Evolutionary conservation across 2,888 invertebrate species (phyloP).

Genomic region (Halictus ligatus): DNA sequence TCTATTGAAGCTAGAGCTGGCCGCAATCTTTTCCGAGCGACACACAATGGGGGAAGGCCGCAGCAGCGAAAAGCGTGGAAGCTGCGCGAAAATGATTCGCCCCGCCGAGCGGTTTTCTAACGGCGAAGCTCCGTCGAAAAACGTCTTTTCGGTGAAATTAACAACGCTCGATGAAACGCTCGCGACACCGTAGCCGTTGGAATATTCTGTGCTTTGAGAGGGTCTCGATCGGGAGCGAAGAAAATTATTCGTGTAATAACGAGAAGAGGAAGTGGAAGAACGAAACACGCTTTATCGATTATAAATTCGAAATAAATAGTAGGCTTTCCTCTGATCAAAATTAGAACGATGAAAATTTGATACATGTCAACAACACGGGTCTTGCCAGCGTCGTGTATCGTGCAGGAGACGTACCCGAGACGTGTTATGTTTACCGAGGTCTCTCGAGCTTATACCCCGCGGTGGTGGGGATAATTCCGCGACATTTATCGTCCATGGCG

Average conservation of each 20-base stretch:
- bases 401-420: too few relatives aligned
- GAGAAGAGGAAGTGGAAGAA: background rate
- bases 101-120: conserved; percentile 12
- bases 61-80: conserved; percentile 47
- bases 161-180: background rate
- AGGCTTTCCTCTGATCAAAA: background rate
- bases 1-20: conserved; percentile 54
- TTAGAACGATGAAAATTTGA: background rate
- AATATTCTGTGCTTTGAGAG: background rate
- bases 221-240: background rate
- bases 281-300: background rate
- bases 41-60: conserved; percentile 35
- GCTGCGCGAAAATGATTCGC: conserved; percentile 38
- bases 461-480: too few relatives aligned
- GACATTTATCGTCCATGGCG: too few relatives aligned
- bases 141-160: conserved; percentile 24
- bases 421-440: too few relatives aligned
- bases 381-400: too few relatives aligned
- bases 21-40: conserved; percentile 55
- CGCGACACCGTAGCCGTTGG: background rate
- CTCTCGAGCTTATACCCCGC: too few relatives aligned
- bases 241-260: background rate
- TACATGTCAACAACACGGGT: too few relatives aligned
- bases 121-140: background rate
- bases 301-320: background rate